Evolutionary conservation across 1,140 invertebrate genomes (phyloP).

Genomic region (Scaptomyza pallida): DNA sequence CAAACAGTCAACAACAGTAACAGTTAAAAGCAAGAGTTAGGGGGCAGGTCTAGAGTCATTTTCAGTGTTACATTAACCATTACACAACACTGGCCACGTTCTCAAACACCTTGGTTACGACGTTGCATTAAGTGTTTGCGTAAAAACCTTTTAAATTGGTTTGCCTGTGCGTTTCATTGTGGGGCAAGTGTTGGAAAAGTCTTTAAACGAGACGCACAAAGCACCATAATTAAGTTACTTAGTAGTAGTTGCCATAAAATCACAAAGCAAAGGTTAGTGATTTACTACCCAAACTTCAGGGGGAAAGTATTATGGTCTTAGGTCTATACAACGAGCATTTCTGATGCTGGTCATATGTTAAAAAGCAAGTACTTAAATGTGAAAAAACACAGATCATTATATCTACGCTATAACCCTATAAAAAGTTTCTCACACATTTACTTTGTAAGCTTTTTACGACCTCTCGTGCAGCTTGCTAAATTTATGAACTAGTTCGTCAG

Average conservation of each 20-base stretch:
- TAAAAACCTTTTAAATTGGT: conserved; percentile 6
- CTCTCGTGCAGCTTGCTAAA: neutral
- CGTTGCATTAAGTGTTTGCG: conserved; percentile 26
- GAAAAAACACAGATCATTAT: no score
- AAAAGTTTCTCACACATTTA: neutral
- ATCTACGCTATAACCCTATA: neutral
- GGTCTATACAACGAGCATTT: neutral
- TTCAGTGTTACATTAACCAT: conserved; percentile 35
- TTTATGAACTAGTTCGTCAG: conserved; percentile 14
- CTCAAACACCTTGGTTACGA: conserved; percentile 17
- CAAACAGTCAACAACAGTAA: conserved; percentile 16
- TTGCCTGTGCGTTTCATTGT: neutral
- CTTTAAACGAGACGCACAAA: neutral
- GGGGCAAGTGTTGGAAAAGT: neutral
- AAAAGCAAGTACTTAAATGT: neutral
- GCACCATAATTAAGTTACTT: neutral
- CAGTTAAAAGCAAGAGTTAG: conserved; percentile 22
- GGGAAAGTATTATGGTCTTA: neutral
- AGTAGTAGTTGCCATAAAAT: neutral
- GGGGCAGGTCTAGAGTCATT: conserved; percentile 38
- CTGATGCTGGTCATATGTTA: neutral
- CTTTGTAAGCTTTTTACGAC: neutral
- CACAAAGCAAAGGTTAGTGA: neutral
- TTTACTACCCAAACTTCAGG: neutral
- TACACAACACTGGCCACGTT: conserved; percentile 34